These are phyloP conservation scores for Sylvietta virens DNA, from an alignment of 2,113 vertebrate species.

Conservation along the genomic window DNA sequence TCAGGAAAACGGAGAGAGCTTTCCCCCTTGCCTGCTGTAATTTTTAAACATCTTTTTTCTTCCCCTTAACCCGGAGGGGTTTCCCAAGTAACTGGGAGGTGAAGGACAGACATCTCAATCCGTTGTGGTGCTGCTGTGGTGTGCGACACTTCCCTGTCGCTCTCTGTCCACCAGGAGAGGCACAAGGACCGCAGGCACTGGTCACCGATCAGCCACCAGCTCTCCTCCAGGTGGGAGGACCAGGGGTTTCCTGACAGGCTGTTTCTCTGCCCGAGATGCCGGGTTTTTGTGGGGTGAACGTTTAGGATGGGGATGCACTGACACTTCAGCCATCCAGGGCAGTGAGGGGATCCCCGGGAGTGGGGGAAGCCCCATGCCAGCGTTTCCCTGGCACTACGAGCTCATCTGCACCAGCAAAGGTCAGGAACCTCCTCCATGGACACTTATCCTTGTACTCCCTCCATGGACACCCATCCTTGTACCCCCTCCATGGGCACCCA, in stretches of 20 bases:
- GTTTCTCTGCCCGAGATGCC: neutral
- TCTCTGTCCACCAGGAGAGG: neutral
- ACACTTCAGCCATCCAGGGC: too few relatives aligned
- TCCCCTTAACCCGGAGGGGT: rapidly evolving
- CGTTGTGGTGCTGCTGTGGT: neutral
- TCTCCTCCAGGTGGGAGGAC: neutral
- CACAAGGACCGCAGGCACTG: rapidly evolving
- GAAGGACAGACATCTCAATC: rapidly evolving
- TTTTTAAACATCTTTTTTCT: neutral
- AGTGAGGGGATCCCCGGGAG: rapidly evolving
- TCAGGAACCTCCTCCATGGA: neutral
- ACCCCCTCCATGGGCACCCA: neutral
- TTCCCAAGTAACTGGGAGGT: rapidly evolving
- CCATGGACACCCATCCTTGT: neutral
- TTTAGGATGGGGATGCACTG: too few relatives aligned
- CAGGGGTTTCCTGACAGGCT: neutral
- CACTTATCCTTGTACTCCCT: neutral
- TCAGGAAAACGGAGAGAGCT: neutral
- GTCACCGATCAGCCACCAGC: neutral
- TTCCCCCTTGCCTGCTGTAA: neutral
- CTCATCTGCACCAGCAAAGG: neutral
- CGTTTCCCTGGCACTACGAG: rapidly evolving
- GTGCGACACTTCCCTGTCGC: neutral
- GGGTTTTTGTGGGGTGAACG: rapidly evolving
- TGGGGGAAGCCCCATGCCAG: rapidly evolving